Base-by-base conservation (phyloP, 53 echinoderm and acorn worm species). In the Holothuria leucospilota region DNA sequence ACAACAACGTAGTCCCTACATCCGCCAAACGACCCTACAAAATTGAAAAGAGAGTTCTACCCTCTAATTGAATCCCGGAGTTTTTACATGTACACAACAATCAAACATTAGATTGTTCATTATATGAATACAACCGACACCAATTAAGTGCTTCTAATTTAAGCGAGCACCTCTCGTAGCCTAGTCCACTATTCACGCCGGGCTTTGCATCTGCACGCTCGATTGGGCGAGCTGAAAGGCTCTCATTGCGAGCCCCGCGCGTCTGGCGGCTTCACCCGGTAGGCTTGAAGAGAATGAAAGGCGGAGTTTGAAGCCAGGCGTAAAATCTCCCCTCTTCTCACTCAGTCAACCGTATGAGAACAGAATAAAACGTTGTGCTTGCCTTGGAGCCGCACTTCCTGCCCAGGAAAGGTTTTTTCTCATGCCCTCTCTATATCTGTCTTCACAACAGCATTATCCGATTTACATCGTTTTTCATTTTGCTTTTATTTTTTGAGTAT, bases 91-190 rank as follows among this genome's bases (percentile, higher is more conserved):
- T 52, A 74, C 51, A 74, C 46, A 42, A 74, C 74, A 74, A 74
- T 74, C 52, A 52, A 49, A 25, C 74, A 52, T 74, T 74, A 56
- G 56, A 74, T 74, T 74, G 74, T 5, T 13, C 14, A 74, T 74
- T 49, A 42, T 72, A 72, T 72, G 72, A 38, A 72, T 72, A 72
- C 72, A 72, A 72, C 41, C 21, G 72, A 40, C 49, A 72, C 49
- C 49, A 75, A 75, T 75, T 75, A 75, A 75, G 75, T 42, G 51
- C 75, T 75, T 52, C 75, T 75, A 75, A 75, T 75, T 75, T 75
- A 75, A 75, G 51, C 46, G 75, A 75, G 75, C 51, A 75, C 75
- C 49, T 75, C 26, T 75, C 27, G 24, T 52, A 27, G 52, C 49
- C 49, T 52, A 75, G 75, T 49, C 49, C 75, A 52, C 75, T 39